A percentile compares a stretch with the other conserved stretches of the same genome.
Conservation (phyloP, 1,140 invertebrate species). For the Zaprionus vittiger region DNA sequence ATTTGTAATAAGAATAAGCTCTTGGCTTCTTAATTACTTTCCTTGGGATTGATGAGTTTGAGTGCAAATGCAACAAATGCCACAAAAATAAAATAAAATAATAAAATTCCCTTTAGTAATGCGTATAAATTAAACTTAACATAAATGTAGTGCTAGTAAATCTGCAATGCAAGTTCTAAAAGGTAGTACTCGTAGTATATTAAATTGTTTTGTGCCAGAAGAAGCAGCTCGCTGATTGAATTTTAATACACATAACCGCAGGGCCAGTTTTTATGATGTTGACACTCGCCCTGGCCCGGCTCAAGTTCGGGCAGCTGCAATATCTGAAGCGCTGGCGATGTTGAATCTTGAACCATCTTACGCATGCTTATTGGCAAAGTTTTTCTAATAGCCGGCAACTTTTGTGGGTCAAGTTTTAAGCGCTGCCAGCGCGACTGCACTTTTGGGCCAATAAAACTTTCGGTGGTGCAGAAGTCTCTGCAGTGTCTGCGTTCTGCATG, state of each 20-base stretch:
- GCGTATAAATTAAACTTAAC: neutral
- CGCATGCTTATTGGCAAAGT: constrained; percentile 67
- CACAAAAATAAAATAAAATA: neutral
- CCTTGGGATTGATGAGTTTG: neutral
- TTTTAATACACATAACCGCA: constrained; percentile 16
- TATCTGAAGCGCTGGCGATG: constrained; percentile 2
- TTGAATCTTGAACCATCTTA: constrained; percentile 32
- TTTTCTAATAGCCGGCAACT: constrained; percentile 54
- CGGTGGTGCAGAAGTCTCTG: constrained; percentile 2
- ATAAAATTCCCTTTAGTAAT: neutral
- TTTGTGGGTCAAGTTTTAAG: constrained; percentile 58
- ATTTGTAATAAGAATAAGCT: constrained; percentile 1
- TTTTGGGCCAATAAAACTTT: constrained; percentile 77
- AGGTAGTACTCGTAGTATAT: neutral
- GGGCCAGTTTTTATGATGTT: constrained; percentile 19
- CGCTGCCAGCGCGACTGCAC: constrained; percentile 45
- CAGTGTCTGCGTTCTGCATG: neutral
- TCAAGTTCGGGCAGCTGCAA: neutral
- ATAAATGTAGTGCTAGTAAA: neutral
- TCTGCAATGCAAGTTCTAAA: neutral
- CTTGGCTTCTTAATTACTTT: constrained; percentile 3
- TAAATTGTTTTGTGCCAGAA: neutral
- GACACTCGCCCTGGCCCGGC: neutral
- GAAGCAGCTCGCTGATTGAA: constrained; percentile 4
- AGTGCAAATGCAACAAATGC: neutral